Evolutionary conservation across 2,113 vertebrate species (phyloP), one percentile per base, ranked within the genome.

Genomic region (Ginglymostoma cirratum): DNA sequence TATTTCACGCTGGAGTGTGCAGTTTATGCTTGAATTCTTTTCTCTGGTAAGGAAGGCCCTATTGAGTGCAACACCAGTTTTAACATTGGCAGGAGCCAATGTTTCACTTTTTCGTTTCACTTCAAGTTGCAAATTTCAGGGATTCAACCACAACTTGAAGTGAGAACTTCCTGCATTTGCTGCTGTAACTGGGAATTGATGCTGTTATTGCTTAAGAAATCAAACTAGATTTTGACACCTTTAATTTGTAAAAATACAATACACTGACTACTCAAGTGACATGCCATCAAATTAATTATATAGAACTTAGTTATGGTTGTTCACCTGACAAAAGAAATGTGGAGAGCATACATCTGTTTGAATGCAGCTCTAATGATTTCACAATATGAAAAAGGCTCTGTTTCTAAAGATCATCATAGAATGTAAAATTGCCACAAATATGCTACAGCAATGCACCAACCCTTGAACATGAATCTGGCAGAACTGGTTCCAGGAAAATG

Each of bases 361-460:
- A 42, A 42, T 34, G 27, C 69, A 70, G 19, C 67, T 48, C 23
- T 48, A 94, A 94, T 30, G 67, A 70, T 3, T 48, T 95, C 24
- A 45, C 72, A 7, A 34, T 52, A 38, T 23, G 21, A 45, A 70
- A 94, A 70, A 72, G 42, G 67, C 2, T 27, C 1, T 15, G 5
- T 70, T 48, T 72, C 27, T 61, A 48, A 72, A 95, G 45, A 48
- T 72, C 67, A 30, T 23, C 42, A 12, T 76, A 4, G 42, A 61
- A 95, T 95, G 52, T 61, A 95, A 52, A 95, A 72, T 5, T 70
- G 69, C 23, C 42, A 95, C 23, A 95, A 30, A 69, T 45, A 95
- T 72, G 66, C 70, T 23, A 6, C 17, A 93, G 87, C 61, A 93
- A 38, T 34, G 21, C 34, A 34, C 86, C 52, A 83, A 45, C 3